Conservation (phyloP, 2,888 invertebrate genomes). For the Drosophila parthenogenetica region DNA sequence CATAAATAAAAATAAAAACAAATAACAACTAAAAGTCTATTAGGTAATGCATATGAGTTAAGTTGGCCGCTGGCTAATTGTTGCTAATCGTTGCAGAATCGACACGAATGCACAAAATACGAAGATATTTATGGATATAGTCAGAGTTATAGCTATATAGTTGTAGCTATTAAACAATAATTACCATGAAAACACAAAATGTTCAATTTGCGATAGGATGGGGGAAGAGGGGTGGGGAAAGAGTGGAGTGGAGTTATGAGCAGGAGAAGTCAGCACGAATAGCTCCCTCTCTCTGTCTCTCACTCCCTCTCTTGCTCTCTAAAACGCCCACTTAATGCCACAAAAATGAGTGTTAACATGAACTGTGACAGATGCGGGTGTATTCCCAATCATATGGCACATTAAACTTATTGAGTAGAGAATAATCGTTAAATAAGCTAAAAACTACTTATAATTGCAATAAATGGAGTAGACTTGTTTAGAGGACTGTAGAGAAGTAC, state of each 20-base stretch:
- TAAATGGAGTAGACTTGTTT: background rate
- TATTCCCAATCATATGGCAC: constrained; percentile 32
- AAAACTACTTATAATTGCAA: constrained; percentile 1
- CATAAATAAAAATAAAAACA: background rate
- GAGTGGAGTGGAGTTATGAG: background rate
- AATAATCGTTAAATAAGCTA: constrained; percentile 8
- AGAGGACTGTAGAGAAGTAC: too few species aligned
- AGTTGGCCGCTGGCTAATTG: constrained; percentile 69
- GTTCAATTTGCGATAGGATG: background rate
- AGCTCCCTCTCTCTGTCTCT: background rate
- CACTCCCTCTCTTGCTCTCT: constrained; percentile 24
- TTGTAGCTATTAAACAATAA: constrained; percentile 55
- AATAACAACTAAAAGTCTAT: constrained; percentile 53
- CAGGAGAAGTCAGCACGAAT: background rate
- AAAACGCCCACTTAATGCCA: constrained; percentile 56
- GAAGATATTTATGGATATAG: constrained; percentile 19
- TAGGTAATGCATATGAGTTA: constrained; percentile 68
- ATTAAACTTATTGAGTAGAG: constrained; percentile 19
- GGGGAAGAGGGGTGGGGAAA: background rate
- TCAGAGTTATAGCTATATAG: constrained; percentile 6
- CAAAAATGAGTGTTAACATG: constrained; percentile 50
- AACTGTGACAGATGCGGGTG: constrained; percentile 46
- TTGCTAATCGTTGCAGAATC: constrained; percentile 76
- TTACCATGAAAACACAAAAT: constrained; percentile 68
- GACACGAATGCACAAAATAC: constrained; percentile 57